Evolutionary conservation across 2,888 invertebrate species (phyloP).

Genomic region (Eupithecia dodoneata): DNA sequence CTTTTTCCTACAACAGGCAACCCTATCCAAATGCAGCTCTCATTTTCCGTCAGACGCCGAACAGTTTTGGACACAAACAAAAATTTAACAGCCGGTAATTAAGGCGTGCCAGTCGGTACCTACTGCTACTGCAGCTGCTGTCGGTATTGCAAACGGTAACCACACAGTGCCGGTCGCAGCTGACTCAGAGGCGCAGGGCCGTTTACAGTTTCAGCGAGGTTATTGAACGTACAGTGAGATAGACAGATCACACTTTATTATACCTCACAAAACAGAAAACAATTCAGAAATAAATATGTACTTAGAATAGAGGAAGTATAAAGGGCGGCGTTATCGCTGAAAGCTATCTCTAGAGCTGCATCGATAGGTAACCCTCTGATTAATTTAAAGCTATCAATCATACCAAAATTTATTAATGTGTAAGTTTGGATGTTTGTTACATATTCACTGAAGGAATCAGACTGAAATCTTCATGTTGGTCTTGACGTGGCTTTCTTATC

Average conservation of each 20-base stretch:
- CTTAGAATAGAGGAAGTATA: too few relatives aligned
- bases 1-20: conserved; percentile 3
- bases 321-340: too few relatives aligned
- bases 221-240: neutral
- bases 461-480: neutral
- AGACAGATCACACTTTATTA: too few relatives aligned
- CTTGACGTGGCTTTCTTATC: neutral
- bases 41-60: conserved; percentile 57
- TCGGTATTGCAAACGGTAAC: neutral
- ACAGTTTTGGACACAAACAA: conserved; percentile 64
- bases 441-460: neutral
- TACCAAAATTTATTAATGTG: neutral
- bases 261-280: too few relatives aligned
- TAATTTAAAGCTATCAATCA: neutral
- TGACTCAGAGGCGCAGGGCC: conserved; percentile 4
- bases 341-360: neutral
- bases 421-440: neutral
- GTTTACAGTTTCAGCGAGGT: neutral
- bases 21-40: conserved; percentile 52
- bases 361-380: neutral
- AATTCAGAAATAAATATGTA: too few relatives aligned
- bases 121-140: neutral
- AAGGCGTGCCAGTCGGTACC: conserved; percentile 42
- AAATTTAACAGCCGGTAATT: conserved; percentile 66
- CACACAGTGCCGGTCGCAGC: conserved; percentile 9